These are phyloP conservation scores for Scaptomyza pallida DNA, from an alignment of 1,140 invertebrate genomes.

Conservation along the genomic window DNA sequence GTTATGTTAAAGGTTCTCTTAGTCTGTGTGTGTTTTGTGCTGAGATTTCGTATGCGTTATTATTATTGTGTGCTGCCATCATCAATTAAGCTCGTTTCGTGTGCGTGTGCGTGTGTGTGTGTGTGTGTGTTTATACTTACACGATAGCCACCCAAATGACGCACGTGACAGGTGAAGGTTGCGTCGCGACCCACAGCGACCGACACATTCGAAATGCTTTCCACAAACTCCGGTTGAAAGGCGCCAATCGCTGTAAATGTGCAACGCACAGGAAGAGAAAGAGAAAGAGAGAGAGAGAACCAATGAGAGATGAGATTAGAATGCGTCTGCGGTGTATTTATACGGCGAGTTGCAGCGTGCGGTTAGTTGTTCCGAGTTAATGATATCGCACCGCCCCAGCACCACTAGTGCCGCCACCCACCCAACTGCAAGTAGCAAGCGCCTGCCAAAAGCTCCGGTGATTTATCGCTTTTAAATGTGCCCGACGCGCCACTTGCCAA, in stretches of 20 bases:
- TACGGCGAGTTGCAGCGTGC: conserved; percentile 5
- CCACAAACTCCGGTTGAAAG: conserved; percentile 93
- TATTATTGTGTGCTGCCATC: neutral
- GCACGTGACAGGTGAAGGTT: conserved; percentile 93
- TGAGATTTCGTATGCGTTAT: conserved; percentile 3
- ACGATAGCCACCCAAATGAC: conserved; percentile 94
- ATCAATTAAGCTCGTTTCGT: conserved; percentile 4
- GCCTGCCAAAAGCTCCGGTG: conserved; percentile 72
- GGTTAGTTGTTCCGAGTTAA: conserved; percentile 71
- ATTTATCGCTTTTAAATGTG: conserved; percentile 82
- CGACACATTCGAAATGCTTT: conserved; percentile 92
- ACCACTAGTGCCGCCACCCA: conserved; percentile 23
- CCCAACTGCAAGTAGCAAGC: neutral
- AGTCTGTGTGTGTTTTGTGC: conserved; percentile 1
- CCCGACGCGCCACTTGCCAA: conserved; percentile 62
- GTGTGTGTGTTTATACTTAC: conserved; percentile 86
- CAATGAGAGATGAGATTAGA: conserved; percentile 58
- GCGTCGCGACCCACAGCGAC: conserved; percentile 93
- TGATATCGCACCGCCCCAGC: conserved; percentile 62
- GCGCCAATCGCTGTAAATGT: conserved; percentile 84
- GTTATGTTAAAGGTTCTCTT: neutral
- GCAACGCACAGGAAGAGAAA: neutral
- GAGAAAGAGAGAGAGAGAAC: conserved; percentile 4
- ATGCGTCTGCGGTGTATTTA: conserved; percentile 38
- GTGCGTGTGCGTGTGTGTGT: conserved; percentile 3